Base-by-base conservation (phyloP, 2,113 vertebrate genomes). In the Hyperopisus bebe region DNA sequence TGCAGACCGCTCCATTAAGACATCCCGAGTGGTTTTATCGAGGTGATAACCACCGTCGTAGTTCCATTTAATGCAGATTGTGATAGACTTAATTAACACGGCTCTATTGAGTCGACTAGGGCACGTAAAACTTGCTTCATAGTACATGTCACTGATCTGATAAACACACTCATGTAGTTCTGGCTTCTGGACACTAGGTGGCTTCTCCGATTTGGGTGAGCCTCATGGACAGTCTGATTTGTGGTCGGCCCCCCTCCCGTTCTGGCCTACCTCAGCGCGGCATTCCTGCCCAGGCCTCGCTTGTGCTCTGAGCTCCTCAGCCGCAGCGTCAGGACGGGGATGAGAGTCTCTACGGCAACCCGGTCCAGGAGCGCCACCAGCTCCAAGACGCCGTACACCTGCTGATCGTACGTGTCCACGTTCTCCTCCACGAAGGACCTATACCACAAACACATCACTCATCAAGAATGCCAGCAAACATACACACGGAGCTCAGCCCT, bases 341-440 rank as follows among this genome's bases (percentile, higher is more conserved):
- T 95, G 90, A 99, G 95, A 85, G 92, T 89, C 82, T 94, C 94
- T 89, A 99, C 97, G 1, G 96, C 91, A 0, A 90, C 74, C 86
- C 94, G 95, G 93, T 97, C 95, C 94, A 98, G 91, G 88, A 95
- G 88, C 0, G 97, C 95, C 87, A 98, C 96, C 0, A 93, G 94
- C 94, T 98, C 97, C 66, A 99, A 94, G 42, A 97, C 93, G 86
- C 93, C 90, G 93, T 97, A 98, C 70, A 98, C 95, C 89, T 98
- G 97, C 77, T 96, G 93, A 92, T 96, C 95, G 62, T 98, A 98
- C 21, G 96, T 90, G 1, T 95, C 94, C 6, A 92, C 94, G 13
- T 97, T 97, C 92, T 98, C 97, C 91, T 97, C 96, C 94, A 97
- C 97, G 92, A 99, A 99, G 15, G 95, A 95, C 94, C 98, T 99